Evolutionary conservation across 2,888 invertebrate species (phyloP).

Genomic region (Amphimallon solstitiale): DNA sequence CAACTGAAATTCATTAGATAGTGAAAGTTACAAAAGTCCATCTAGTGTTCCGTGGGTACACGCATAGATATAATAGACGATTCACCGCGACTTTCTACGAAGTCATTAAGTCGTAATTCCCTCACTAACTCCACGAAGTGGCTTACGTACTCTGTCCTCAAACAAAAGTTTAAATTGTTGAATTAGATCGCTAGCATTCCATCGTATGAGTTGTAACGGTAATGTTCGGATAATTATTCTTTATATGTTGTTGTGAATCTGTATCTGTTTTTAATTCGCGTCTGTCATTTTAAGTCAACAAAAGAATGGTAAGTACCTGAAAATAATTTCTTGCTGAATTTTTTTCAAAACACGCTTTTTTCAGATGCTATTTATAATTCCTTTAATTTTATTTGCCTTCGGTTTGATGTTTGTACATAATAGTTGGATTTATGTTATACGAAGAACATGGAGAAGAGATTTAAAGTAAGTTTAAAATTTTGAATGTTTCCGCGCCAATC

Average conservation of each 20-base stretch:
- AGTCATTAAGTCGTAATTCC: background rate
- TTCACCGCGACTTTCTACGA: constrained; percentile 24
- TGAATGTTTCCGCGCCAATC: background rate
- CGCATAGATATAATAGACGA: background rate
- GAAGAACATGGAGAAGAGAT: constrained; percentile 33
- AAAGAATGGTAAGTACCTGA: constrained; percentile 13
- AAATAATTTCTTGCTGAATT: background rate
- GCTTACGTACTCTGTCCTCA: background rate
- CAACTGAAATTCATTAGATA: too few species aligned
- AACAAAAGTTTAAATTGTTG: background rate
- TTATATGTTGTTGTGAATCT: too few species aligned
- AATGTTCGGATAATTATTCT: background rate
- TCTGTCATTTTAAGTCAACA: background rate
- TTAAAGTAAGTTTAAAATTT: constrained; percentile 33
- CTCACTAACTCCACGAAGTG: background rate
- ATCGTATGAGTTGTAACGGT: background rate
- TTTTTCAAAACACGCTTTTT: constrained; percentile 15
- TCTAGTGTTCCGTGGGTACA: background rate
- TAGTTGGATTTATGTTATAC: constrained; percentile 33
- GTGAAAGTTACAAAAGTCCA: background rate
- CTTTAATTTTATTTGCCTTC: background rate
- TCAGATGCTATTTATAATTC: constrained; percentile 25
- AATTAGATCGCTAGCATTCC: background rate
- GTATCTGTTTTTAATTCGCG: background rate
- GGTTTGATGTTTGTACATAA: constrained; percentile 4